Conservation (phyloP, 2,888 invertebrate genomes). For the Drosophila flavopinicola region DNA sequence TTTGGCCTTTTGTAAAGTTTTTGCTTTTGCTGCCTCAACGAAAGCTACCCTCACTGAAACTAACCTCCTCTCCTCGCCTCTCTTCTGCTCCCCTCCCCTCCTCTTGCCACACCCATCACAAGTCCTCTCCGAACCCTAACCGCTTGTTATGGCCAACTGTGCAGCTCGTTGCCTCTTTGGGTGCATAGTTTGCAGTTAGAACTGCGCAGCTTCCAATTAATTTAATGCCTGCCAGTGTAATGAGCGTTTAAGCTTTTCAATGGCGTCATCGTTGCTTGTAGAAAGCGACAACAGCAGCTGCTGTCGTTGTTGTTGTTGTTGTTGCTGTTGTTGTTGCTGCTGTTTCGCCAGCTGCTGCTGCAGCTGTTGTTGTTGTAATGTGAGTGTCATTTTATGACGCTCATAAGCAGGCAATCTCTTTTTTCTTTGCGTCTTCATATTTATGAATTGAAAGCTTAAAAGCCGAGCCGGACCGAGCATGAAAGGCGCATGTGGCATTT, state of each 20-base stretch:
- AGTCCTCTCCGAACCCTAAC: constrained; percentile 4
- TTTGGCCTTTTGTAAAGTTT: constrained; percentile 80
- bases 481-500: constrained; percentile 30
- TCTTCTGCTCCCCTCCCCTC: background rate
- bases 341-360: constrained; percentile 16
- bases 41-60: constrained; percentile 19
- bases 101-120: background rate
- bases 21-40: constrained; percentile 51
- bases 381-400: constrained; percentile 58
- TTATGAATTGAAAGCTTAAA: constrained; percentile 59
- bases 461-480: constrained; percentile 44
- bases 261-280: constrained; percentile 54
- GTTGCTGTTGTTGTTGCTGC: background rate
- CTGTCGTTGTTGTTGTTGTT: constrained; percentile 13
- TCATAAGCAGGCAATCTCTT: constrained; percentile 52
- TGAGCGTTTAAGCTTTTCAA: constrained; percentile 78
- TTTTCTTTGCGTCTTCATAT: constrained; percentile 39
- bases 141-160: constrained; percentile 44
- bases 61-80: constrained; percentile 15
- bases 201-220: constrained; percentile 76
- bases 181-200: constrained; percentile 60
- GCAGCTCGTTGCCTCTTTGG: constrained; percentile 40
- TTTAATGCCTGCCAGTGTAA: constrained; percentile 80
- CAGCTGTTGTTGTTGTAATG: constrained; percentile 1
- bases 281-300: constrained; percentile 51